Percentiles rank a stretch among this genome's conserved stretches.
phyloP scores from a whole-genome alignment of 1,140 invertebrate genomes.

The Solen grandis region DNA sequence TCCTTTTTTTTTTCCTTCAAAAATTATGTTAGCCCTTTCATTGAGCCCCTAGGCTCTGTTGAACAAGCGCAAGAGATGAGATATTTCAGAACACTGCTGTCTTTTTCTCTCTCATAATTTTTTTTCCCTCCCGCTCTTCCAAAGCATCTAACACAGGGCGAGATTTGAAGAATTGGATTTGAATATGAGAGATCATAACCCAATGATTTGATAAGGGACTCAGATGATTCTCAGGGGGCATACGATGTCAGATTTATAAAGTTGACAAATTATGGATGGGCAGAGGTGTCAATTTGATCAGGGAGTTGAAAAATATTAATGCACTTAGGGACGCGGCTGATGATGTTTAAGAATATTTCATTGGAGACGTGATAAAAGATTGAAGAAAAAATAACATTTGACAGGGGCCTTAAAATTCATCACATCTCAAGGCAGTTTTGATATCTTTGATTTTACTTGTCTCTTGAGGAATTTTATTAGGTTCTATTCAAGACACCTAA shows the following conservation, averaged over 20 bases:
- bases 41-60: too few relatives aligned
- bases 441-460: too few relatives aligned
- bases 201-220: slow-evolving; percentile 46
- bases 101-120: too few relatives aligned
- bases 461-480: too few relatives aligned
- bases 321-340: background rate
- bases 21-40: slow-evolving; percentile 45
- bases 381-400: background rate
- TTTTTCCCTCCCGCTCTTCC: background rate
- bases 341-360: background rate
- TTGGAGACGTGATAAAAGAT: background rate
- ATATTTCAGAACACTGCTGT: too few relatives aligned
- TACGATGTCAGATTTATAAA: slow-evolving; percentile 47
- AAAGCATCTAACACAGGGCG: background rate
- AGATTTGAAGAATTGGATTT: slow-evolving; percentile 47
- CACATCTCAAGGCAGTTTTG: too few relatives aligned
- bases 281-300: slow-evolving; percentile 48
- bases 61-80: too few relatives aligned
- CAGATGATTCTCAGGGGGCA: slow-evolving; percentile 8
- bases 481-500: too few relatives aligned
- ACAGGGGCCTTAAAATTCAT: background rate
- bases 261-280: slow-evolving; percentile 56
- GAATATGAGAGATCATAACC: slow-evolving; percentile 57
- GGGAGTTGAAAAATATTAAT: slow-evolving; percentile 33
- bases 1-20: too few relatives aligned